Evolutionary conservation across 2,797 vertebrate genomes (phyloP), one percentile per base, ranked within the genome.

Genomic region (Macropodus opercularis): DNA sequence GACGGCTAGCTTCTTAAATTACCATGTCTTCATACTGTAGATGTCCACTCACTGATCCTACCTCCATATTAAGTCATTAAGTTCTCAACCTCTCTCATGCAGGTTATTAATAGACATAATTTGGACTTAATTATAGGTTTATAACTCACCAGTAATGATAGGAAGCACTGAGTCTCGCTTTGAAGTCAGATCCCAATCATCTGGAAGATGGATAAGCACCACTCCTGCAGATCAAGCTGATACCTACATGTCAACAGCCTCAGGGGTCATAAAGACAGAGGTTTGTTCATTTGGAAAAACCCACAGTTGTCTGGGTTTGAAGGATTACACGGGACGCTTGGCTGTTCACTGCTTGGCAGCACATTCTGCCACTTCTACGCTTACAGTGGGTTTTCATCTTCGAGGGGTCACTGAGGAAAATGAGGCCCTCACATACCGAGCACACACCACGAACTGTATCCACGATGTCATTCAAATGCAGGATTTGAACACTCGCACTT

Each of bases 11-110:
- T 89, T 80, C 87, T 80, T 69, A 83, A 87, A 87, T 89, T 72
- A 88, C 91, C 91, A 93, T 82, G 89, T 95, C 94, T 94, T 94
- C 91, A 87, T 32, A 32, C 31, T 32, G 12, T 81, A 73, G 79
- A 90, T 81, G 83, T 89, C 85, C 88, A 81, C 86, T 60, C 63
- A 65, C 50, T 69, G 72, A 86, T 79, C 73, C 83, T 50, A 77
- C 51, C 60, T 84, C 69, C 59, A 74, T 23, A 80, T 89, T 67
- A 79, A 85, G 83, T 82, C 80, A 87, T 90, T 81, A 85, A 74
- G 73, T 75, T 73, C 80, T 87, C 79, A 89, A 77, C 76, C 86
- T 83, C 83, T 82, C 50, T 64, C 55, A 23, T 63, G 29, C 56
- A 66, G 74, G 83, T 90, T 84, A 90, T 90, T 90, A 91, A 91